Conservation (phyloP, 2,797 vertebrate species). For the Distichodus sexfasciatus region DNA sequence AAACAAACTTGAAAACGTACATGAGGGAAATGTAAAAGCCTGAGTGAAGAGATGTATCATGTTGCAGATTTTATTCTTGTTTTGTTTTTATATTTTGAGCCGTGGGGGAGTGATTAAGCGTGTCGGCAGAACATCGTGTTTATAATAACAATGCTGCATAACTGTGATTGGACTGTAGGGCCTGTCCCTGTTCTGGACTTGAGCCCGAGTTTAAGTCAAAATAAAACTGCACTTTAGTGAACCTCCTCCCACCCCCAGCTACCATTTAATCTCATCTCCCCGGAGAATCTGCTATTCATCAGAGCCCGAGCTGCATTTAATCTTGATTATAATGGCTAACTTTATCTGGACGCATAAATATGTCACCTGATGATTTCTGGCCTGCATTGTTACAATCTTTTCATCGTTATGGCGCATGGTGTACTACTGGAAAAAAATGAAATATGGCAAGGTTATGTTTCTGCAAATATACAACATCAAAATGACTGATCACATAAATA, state of each 20-base stretch:
- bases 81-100: constrained; percentile 21
- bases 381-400: constrained; percentile 13
- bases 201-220: not conserved
- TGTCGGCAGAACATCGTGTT: not conserved
- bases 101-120: constrained; percentile 16
- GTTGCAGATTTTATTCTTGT: constrained; percentile 2
- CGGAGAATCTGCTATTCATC: constrained; percentile 31
- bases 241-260: constrained; percentile 15
- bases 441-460: constrained; percentile 5
- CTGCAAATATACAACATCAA: constrained; percentile 24
- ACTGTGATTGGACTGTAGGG: constrained; percentile 5
- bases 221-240: not conserved
- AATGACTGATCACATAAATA: constrained; percentile 24
- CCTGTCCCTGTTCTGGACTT: constrained; percentile 8
- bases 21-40: not conserved
- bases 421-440: constrained; percentile 8
- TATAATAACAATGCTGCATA: constrained; percentile 15
- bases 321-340: constrained; percentile 38
- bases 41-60: not conserved
- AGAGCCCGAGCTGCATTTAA: constrained; percentile 24
- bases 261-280: constrained; percentile 26
- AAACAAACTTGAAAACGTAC: not conserved
- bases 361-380: constrained; percentile 16
- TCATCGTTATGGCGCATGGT: constrained; percentile 7
- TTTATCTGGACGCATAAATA: constrained; percentile 43